Evolutionary conservation across 2,113 vertebrate genomes (phyloP).

Genomic region (Galbula dea): DNA sequence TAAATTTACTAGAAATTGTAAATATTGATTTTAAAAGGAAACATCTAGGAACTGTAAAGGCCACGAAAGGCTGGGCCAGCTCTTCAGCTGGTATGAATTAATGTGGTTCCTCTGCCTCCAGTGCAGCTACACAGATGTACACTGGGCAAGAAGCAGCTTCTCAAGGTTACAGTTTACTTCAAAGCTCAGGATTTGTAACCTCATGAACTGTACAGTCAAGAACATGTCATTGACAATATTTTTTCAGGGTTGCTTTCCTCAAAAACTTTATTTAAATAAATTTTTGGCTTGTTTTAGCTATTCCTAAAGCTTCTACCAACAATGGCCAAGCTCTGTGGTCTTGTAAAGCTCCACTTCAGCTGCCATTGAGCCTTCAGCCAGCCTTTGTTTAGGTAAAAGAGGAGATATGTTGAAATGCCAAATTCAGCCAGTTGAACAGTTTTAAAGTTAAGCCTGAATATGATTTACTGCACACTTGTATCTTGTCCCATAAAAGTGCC

Average conservation of each 20-base stretch:
- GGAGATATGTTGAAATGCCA: background rate
- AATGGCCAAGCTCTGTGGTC: background rate
- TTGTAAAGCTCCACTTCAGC: background rate
- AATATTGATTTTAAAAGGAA: slow-evolving; percentile 37
- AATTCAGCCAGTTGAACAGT: background rate
- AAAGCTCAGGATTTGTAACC: background rate
- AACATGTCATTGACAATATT: background rate
- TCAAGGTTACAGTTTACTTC: background rate
- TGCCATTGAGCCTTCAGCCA: background rate
- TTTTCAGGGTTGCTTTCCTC: background rate
- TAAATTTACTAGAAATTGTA: slow-evolving; percentile 17
- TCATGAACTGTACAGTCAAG: background rate
- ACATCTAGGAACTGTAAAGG: background rate
- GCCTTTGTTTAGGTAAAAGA: background rate
- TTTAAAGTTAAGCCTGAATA: background rate
- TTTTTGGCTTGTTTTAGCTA: background rate
- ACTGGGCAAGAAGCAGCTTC: background rate
- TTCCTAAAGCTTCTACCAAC: background rate
- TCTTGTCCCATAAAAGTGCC: background rate
- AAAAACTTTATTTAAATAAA: background rate
- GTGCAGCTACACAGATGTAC: background rate
- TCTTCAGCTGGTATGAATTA: slow-evolving; percentile 16
- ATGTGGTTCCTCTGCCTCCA: background rate
- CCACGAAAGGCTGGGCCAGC: background rate
- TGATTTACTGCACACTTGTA: background rate